phyloP scores from a whole-genome alignment of 2,888 invertebrate genomes.

The Metallyticus violacea region DNA sequence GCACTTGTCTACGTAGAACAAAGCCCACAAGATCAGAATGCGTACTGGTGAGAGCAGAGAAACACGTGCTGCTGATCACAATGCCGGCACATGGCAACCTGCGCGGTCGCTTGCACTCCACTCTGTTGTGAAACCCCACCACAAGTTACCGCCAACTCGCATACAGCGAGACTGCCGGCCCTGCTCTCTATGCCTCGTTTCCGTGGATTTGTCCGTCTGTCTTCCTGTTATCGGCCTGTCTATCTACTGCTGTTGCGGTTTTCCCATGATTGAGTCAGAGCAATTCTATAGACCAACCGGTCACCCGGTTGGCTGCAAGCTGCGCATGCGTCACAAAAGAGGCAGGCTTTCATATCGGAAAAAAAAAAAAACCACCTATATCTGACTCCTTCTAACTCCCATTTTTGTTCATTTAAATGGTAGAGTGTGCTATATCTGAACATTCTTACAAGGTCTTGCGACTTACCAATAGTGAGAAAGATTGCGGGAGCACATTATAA shows the following conservation, averaged over 20 bases:
- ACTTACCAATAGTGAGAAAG: too few species aligned
- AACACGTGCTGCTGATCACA: too few species aligned
- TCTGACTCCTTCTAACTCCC: background rate
- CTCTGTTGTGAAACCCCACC: background rate
- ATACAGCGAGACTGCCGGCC: slow-evolving; percentile 33
- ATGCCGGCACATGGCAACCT: background rate
- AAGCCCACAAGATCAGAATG: too few species aligned
- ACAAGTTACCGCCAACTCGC: slow-evolving; percentile 27
- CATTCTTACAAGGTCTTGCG: background rate
- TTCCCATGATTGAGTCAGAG: slow-evolving; percentile 31
- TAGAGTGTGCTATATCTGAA: background rate
- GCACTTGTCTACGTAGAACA: too few species aligned
- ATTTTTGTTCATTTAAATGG: background rate
- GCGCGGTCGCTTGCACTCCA: background rate
- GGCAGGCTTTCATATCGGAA: slow-evolving; percentile 6
- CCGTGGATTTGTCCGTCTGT: too few species aligned
- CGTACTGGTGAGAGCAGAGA: too few species aligned
- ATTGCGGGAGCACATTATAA: too few species aligned
- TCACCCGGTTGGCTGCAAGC: slow-evolving; percentile 3
- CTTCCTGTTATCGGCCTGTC: too few species aligned
- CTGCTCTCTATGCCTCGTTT: background rate
- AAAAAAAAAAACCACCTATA: background rate
- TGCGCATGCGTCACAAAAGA: slow-evolving; percentile 8
- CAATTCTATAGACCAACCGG: background rate
- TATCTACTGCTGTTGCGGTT: slow-evolving; percentile 16